Base-by-base conservation (phyloP, 1,140 invertebrate species). In the Brachionus sp. region DNA sequence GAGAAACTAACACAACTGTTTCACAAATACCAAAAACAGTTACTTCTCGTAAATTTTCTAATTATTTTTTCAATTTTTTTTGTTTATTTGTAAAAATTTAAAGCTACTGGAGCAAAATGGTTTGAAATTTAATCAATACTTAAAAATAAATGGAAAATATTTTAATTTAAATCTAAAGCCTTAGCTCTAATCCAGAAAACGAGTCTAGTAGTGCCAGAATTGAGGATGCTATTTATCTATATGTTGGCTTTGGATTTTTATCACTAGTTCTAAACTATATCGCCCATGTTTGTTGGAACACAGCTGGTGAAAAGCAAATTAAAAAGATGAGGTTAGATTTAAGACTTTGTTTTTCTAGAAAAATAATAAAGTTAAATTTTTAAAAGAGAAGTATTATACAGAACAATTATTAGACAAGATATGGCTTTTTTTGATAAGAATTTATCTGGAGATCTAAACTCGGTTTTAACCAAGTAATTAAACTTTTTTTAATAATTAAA, bases 111-210 rank as follows among this genome's bases (percentile, higher is more conserved):
- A 23, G 50, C 19, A 19, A 19, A 57, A 57, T 57, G 50, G 50
- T 57, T 19, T 23, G 50, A 57, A 16, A 23, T 7, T 10, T 13
- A 42, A 42, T 42, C 1, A 7, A 42, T 57, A n/a, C 19, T 57
- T 3, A 66, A 66, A 66, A 13, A 23, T 35, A 12, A 9, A 35
- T n/a, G 19, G 23, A 64, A 64, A 25, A 64, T 33, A 19, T 33
- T 33, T 66, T 35, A 13, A 35, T 70, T 42, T 68, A 1, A 70
- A 70, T 29, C 1, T 29, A 29, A 2, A 70, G 66, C 9, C 66
- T 70, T 5, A 70, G 33, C n/a, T 37, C 35, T 37, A 70, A 95
- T 96, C 42, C 94, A 96, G 85, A 90, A 91, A 42, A 97, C 96
- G 85, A 92, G 96, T 16, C 88, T 91, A 70, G 91, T 91, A 44